These are phyloP conservation scores for Hyla sarda DNA, from an alignment of 2,113 vertebrate species.

Conservation along the genomic window DNA sequence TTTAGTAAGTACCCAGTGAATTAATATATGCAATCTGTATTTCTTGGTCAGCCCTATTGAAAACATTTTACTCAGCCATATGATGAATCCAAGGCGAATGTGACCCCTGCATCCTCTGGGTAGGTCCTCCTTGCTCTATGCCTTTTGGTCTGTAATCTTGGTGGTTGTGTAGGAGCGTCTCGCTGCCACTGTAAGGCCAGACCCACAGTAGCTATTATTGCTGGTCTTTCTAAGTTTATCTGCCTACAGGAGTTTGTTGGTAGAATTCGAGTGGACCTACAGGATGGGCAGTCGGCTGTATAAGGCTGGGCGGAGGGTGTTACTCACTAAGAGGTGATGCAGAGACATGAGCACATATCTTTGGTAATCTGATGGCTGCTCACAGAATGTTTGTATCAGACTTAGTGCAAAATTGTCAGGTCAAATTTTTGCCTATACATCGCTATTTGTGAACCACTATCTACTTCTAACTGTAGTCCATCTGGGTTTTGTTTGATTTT, in stretches of 20 bases:
- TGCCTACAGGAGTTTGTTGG: not conserved
- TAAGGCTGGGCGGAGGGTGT: conserved; percentile 58
- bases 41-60: too few relatives aligned
- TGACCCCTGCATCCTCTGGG: conserved; percentile 71
- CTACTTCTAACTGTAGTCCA: too few relatives aligned
- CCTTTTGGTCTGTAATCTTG: conserved; percentile 81
- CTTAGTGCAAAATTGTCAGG: too few relatives aligned
- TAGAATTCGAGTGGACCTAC: conserved; percentile 32
- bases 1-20: conserved; percentile 81
- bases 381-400: not conserved
- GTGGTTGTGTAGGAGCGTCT: conserved; percentile 70
- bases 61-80: conserved; percentile 54
- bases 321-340: conserved; percentile 49
- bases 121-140: conserved; percentile 59
- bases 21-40: not conserved
- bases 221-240: conserved; percentile 1
- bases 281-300: not conserved
- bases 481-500: not conserved
- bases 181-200: conserved; percentile 75
- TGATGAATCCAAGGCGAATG: conserved; percentile 82
- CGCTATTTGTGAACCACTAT: not conserved
- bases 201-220: conserved; percentile 69
- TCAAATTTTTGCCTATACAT: not conserved
- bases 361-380: conserved; percentile 84
- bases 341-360: conserved; percentile 78